phyloP scores from a whole-genome alignment of 2,888 invertebrate species.

The Mythimna ferrago region DNA sequence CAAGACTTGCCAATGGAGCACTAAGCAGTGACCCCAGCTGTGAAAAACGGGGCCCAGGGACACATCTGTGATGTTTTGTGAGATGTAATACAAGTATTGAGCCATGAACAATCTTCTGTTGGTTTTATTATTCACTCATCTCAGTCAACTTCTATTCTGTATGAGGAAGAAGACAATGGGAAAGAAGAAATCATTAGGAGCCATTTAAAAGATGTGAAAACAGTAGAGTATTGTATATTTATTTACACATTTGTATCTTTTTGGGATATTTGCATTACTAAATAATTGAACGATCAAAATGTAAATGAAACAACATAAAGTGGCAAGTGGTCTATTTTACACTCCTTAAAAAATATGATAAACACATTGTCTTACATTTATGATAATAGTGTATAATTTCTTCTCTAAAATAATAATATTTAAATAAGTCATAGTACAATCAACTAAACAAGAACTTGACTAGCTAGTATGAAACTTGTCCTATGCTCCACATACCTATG shows the following conservation, averaged over 20 bases:
- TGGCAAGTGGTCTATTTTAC: constrained; percentile 80
- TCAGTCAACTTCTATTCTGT: background rate
- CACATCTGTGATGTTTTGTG: constrained; percentile 49
- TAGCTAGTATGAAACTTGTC: constrained; percentile 71
- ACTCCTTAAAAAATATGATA: constrained; percentile 80
- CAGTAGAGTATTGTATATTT: background rate
- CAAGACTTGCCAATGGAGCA: constrained; percentile 2
- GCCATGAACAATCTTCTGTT: constrained; percentile 8
- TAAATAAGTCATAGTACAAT: constrained; percentile 67
- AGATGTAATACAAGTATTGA: constrained; percentile 37
- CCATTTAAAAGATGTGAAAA: background rate
- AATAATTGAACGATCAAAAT: background rate
- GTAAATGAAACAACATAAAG: constrained; percentile 63
- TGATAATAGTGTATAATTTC: constrained; percentile 68
- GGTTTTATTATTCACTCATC: constrained; percentile 27
- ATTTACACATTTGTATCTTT: background rate
- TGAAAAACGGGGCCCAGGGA: background rate
- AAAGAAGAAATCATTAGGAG: background rate
- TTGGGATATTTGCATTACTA: background rate
- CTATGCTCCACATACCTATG: constrained; percentile 49
- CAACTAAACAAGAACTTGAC: constrained; percentile 75
- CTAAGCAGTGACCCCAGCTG: background rate
- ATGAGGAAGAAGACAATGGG: background rate
- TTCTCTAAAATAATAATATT: constrained; percentile 69
- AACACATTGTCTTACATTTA: constrained; percentile 74